phyloP scores from a whole-genome alignment of 2,888 invertebrate genomes.

The Rhagonycha lutea region DNA sequence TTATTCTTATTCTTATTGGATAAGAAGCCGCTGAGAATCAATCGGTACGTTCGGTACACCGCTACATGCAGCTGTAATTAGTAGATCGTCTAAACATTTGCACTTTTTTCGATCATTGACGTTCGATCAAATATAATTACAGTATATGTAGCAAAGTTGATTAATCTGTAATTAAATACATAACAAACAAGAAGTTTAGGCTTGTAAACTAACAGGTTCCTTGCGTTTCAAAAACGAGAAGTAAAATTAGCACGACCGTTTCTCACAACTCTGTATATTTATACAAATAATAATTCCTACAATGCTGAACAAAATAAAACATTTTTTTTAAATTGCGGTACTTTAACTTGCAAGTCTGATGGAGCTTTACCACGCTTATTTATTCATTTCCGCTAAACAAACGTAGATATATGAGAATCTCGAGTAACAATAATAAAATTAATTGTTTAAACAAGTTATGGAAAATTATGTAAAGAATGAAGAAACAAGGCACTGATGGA shows the following conservation, averaged over 20 bases:
- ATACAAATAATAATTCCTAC: background rate
- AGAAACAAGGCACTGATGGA: background rate
- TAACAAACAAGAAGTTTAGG: background rate
- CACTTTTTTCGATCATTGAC: background rate
- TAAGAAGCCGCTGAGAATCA: background rate
- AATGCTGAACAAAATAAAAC: background rate
- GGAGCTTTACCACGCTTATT: slow-evolving; percentile 29
- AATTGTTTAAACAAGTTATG: slow-evolving; percentile 18
- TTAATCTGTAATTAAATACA: background rate
- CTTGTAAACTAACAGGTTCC: background rate
- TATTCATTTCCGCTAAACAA: slow-evolving; percentile 24
- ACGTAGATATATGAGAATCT: slow-evolving; percentile 22
- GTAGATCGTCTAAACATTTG: background rate
- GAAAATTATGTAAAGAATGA: slow-evolving; percentile 14
- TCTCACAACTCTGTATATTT: background rate
- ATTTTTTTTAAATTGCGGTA: slow-evolving; percentile 25
- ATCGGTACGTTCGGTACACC: background rate
- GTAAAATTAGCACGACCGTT: background rate
- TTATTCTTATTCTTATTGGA: background rate
- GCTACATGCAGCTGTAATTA: too few species aligned
- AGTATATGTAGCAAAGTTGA: background rate
- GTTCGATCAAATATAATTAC: background rate
- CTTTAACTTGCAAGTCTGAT: slow-evolving; percentile 15
- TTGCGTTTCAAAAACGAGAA: background rate
- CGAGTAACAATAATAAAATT: slow-evolving; percentile 7